phyloP scores from a whole-genome alignment of 2,113 vertebrate genomes.

The cat (Felis catus) region DNA sequence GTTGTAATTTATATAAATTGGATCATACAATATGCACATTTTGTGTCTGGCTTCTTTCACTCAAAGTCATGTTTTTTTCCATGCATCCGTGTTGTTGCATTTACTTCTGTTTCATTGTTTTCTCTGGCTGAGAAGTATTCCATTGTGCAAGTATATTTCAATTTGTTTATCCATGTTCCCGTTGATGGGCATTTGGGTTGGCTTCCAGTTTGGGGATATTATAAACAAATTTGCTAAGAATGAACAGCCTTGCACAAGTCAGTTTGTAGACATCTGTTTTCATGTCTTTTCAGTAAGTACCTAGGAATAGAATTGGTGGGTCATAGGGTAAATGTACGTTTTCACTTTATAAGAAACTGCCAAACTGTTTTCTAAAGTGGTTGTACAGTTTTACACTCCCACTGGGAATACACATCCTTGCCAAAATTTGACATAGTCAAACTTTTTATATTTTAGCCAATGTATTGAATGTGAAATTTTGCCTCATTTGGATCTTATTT shows the following conservation, averaged over 20 bases:
- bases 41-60: not conserved
- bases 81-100: not conserved
- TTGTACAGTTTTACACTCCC: not conserved
- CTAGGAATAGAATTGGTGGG: not conserved
- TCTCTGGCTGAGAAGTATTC: not conserved
- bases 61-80: not conserved
- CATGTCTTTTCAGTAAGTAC: not conserved
- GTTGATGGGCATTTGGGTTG: not conserved
- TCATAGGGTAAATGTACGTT: not conserved
- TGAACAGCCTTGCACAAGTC: not conserved
- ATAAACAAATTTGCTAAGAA: not conserved
- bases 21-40: not conserved
- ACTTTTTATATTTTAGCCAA: not conserved
- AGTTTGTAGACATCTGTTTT: not conserved
- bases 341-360: not conserved
- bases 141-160: not conserved
- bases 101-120: not conserved
- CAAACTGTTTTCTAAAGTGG: not conserved
- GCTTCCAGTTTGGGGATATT: not conserved
- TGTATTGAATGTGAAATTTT: not conserved
- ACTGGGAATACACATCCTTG: not conserved
- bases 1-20: not conserved
- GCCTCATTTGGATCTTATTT: not conserved
- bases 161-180: not conserved
- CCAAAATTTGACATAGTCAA: not conserved